Evolutionary conservation across 1,140 invertebrate genomes (phyloP), one percentile per base, ranked within the genome.

Genomic region (Penaeus japonicus): DNA sequence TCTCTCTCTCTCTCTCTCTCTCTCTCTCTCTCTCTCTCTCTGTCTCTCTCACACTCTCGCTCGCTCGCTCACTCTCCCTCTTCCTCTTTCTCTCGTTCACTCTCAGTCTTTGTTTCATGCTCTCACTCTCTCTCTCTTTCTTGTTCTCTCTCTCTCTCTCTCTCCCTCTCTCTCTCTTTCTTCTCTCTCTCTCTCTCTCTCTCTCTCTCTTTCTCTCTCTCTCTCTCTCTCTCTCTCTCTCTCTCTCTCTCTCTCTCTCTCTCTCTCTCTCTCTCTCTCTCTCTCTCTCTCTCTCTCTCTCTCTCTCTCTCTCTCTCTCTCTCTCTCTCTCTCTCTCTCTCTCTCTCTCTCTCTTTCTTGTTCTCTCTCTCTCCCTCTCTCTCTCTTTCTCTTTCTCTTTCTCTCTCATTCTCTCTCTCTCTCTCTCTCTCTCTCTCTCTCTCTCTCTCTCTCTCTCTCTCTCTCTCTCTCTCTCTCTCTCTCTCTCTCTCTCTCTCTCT

Each of bases 281-380:
- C 17, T 86, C 78, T 35, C 22, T 85, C 47, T 27, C 22, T 30
- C 75, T 59, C n/a, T 75, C 5, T 17, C 84, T 79, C 75, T 55
- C 10, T 62, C 57, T 22, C 75, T 73, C 17, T 86, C 78, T 35
- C 78, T 86, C 84, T 79, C 84, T 17, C 78, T n/a, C 30, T 79
- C 30, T 20, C 47, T 27, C 22, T 79, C 4, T 35, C 20, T 20
- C 17, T 27, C 15, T 15, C 77, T 79, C 39, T 20, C 15, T 39
- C 17, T 20, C n/a, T 17, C 2, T 4, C 12, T n/a, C 24, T 78
- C 2, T 27, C 32, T 5, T 78, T 4, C 18, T 27, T 4, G 2
- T 5, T 78, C 4, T 27, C 4, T 27, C 4, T 12, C 12, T 12
- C 4, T 3, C 4, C 27, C 1, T 30, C 73, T 77, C 24, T 30